A percentile compares a stretch with the other conserved stretches of the same genome.
phyloP scores from a whole-genome alignment of 2,113 vertebrate genomes.

The Apodemus speciosus region DNA sequence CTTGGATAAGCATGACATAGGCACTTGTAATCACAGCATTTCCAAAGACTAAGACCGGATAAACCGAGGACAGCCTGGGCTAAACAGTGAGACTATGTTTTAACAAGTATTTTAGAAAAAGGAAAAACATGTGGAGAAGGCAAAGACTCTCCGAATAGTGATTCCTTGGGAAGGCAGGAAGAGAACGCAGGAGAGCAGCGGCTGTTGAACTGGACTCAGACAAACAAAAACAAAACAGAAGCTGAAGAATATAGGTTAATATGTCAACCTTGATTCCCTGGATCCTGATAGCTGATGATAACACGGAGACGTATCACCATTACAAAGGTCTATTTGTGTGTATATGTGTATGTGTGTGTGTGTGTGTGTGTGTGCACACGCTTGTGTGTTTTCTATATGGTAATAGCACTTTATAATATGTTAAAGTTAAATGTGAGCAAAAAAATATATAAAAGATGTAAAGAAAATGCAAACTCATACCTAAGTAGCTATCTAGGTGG shows the following conservation, averaged over 20 bases:
- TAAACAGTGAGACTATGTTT: background rate
- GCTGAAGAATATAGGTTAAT: background rate
- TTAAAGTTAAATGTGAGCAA: background rate
- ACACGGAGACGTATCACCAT: background rate
- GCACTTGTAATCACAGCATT: too few species aligned
- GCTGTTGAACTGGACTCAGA: background rate
- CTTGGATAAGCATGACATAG: background rate
- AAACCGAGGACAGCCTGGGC: background rate
- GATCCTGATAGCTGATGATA: background rate
- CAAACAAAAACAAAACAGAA: background rate
- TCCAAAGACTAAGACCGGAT: background rate
- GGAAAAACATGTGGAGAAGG: background rate
- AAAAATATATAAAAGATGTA: background rate
- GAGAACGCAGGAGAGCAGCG: background rate
- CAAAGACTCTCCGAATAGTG: background rate
- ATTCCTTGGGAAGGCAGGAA: background rate
- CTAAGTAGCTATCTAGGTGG: background rate
- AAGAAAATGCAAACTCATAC: background rate
- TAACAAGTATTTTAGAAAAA: background rate
- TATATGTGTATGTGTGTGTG: background rate
- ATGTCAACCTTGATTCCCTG: background rate
- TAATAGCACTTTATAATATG: background rate
- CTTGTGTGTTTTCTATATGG: background rate
- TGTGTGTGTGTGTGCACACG: background rate
- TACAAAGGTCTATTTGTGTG: background rate